phyloP scores from a whole-genome alignment of 1,140 invertebrate species.

The Pseudomyrmex sp. region DNA sequence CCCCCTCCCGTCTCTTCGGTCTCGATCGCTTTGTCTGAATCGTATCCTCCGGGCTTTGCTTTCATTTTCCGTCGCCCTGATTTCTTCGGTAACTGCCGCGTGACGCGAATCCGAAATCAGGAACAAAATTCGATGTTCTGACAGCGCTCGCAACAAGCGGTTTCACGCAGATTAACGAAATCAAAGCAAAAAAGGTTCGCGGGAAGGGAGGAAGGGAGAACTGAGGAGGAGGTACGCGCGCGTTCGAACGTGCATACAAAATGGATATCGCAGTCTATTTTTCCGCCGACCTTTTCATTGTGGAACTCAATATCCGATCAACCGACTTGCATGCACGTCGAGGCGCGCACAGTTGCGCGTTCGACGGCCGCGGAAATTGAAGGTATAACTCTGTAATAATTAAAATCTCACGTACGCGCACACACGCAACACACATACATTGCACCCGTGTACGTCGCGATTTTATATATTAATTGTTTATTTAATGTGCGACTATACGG shows the following conservation, averaged over 20 bases:
- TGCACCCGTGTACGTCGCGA: too few relatives aligned
- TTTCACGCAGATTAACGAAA: conserved; percentile 58
- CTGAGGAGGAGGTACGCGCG: not conserved
- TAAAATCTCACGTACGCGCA: too few relatives aligned
- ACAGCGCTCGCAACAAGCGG: conserved; percentile 38
- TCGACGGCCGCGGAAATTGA: not conserved
- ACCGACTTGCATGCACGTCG: conserved; percentile 5
- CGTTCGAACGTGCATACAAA: conserved; percentile 51
- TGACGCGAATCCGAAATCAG: conserved; percentile 67
- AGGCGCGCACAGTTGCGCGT: not conserved
- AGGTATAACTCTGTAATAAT: not conserved
- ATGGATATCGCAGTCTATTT: conserved; percentile 52
- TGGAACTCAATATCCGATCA: conserved; percentile 43
- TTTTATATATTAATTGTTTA: not conserved
- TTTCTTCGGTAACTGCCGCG: conserved; percentile 66
- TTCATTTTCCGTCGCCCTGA: conserved; percentile 67
- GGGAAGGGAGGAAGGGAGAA: not conserved
- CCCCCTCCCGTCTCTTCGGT: not conserved
- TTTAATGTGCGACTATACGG: not conserved
- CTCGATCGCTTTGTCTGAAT: conserved; percentile 62
- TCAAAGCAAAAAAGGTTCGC: conserved; percentile 38
- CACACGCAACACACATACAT: too few relatives aligned
- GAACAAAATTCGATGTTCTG: conserved; percentile 53
- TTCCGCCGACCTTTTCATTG: conserved; percentile 20
- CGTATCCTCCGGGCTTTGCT: conserved; percentile 50